Base-by-base conservation (phyloP, 1,140 invertebrate species). In the Bombus huntii region DNA sequence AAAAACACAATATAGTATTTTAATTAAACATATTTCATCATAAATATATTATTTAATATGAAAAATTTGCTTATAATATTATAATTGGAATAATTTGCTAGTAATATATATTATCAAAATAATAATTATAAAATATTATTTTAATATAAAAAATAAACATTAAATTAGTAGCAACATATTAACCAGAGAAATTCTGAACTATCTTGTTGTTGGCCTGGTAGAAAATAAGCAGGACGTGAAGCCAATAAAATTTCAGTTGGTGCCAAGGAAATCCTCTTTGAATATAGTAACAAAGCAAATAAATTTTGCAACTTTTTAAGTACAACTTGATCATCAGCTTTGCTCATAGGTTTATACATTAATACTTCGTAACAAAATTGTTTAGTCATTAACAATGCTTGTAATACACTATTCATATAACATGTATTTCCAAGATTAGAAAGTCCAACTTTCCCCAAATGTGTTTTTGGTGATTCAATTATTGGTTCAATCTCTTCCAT, bases 391-490 rank as follows among this genome's bases (percentile, higher is more conserved):
- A 97, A 97, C 34, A 98, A 95, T 0, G 98, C 97, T 92, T 98
- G 98, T 47, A 98, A 94, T 18, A 98, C 96, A 91, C 97, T 98
- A 91, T 98, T 98, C 97, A 98, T 97, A 87, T 98, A 98, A 93
- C 98, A 98, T 0, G 98, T 98, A 89, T 98, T 98, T 25, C 98
- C 98, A 31, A 98, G 95, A 95, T 98, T 99, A 12, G 97, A 96
- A 2, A 99, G 95, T 0, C 98, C 98, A 13, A 97, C 97, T 94
- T 97, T 96, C 9, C 95, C 95, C 80, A 92, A 88, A n/a, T 91
- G 90, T 47, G 88, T 72, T 70, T 83, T 90, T 42, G 85, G 82
- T 34, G 89, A 25, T 77, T 91, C 87, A 8, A 82, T 83, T 47
- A 86, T 81, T 68, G 90, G 42, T 77, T 91, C 87, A 25, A 91